Evolutionary conservation across 2,797 vertebrate species (phyloP).

Genomic region (Notolepis coatsorum): DNA sequence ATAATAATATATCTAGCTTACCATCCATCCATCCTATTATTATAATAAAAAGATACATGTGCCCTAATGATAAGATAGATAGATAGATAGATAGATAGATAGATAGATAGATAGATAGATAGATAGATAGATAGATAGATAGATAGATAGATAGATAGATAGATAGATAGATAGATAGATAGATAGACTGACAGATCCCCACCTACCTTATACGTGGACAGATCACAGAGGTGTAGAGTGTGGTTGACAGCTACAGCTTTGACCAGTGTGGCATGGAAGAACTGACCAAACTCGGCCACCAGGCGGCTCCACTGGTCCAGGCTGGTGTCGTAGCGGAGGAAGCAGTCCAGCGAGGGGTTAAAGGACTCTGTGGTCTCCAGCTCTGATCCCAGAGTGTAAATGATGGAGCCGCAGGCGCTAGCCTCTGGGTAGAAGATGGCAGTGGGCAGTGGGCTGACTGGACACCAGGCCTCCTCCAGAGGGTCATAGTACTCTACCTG

Average conservation of each 20-base stretch:
- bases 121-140: too few relatives aligned
- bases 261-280: slow-evolving; percentile 95
- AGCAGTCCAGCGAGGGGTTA: slow-evolving; percentile 96
- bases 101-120: too few relatives aligned
- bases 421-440: slow-evolving; percentile 95
- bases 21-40: too few relatives aligned
- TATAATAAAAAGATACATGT: too few relatives aligned
- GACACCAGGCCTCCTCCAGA: slow-evolving; percentile 86
- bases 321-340: slow-evolving; percentile 89
- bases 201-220: slow-evolving; percentile 92
- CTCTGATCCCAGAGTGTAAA: slow-evolving; percentile 94
- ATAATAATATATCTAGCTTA: too few relatives aligned
- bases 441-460: slow-evolving; percentile 89
- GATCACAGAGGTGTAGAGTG: slow-evolving; percentile 93
- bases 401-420: slow-evolving; percentile 88
- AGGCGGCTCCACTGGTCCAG: slow-evolving; percentile 95
- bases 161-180: too few relatives aligned
- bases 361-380: slow-evolving; percentile 94
- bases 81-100: too few relatives aligned
- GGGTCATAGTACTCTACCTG: slow-evolving; percentile 94
- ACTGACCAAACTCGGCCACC: slow-evolving; percentile 94
- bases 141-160: too few relatives aligned
- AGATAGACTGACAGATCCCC: not conserved
- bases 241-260: slow-evolving; percentile 92
- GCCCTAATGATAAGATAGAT: too few relatives aligned